These are phyloP conservation scores for Martes martes DNA, from an alignment of 2,113 vertebrate genomes.

Conservation along the genomic window DNA sequence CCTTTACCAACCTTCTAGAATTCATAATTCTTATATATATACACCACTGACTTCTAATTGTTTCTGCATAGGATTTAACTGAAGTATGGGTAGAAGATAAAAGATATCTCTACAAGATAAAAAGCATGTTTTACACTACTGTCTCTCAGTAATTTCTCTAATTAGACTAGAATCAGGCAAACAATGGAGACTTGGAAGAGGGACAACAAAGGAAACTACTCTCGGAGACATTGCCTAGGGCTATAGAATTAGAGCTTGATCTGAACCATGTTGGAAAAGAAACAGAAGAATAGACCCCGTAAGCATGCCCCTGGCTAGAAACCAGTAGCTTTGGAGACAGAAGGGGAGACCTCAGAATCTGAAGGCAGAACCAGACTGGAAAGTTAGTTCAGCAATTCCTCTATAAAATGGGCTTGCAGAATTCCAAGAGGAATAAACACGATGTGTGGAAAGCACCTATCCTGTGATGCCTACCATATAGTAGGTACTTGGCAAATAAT, in stretches of 20 bases:
- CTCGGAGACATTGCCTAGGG: not conserved
- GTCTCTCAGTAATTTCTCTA: not conserved
- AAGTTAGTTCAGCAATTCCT: not conserved
- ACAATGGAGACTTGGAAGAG: not conserved
- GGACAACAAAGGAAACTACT: not conserved
- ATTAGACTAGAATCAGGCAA: not conserved
- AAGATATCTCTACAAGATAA: not conserved
- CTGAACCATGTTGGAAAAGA: not conserved
- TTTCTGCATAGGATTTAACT: constrained; percentile 31
- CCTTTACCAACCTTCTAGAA: not conserved
- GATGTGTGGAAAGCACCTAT: not conserved
- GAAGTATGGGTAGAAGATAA: not conserved
- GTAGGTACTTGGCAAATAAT: not conserved
- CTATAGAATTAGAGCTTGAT: not conserved
- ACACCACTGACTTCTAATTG: not conserved
- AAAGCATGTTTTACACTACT: not conserved
- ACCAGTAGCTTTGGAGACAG: not conserved
- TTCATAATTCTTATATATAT: not conserved
- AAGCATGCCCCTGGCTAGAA: not conserved
- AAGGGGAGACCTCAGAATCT: not conserved
- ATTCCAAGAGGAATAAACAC: not conserved
- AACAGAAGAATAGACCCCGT: not conserved
- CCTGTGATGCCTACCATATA: not conserved
- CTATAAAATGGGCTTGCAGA: not conserved
- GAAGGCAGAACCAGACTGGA: not conserved